Conservation (phyloP, 2,888 invertebrate species). For the Tetranychus truncatus region DNA sequence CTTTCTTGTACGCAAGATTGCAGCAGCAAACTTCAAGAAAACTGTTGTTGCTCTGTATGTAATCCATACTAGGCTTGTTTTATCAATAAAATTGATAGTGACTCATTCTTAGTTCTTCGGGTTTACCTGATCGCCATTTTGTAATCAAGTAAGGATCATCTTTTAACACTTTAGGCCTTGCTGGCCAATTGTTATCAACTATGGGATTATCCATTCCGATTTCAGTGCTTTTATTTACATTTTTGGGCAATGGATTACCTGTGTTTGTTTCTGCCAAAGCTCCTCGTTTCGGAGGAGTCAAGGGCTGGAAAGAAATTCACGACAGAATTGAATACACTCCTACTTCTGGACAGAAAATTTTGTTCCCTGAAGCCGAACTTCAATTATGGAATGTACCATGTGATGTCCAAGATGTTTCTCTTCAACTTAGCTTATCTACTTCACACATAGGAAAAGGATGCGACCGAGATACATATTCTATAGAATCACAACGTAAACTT, state of each 20-base stretch:
- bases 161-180: slow-evolving; percentile 1
- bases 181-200: background rate
- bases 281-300: background rate
- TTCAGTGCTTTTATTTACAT: background rate
- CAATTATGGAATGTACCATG: slow-evolving; percentile 41
- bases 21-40: no score
- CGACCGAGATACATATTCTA: slow-evolving; percentile 78
- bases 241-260: background rate
- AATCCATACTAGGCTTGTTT: no score
- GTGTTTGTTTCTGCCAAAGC: background rate
- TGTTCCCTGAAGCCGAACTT: slow-evolving; percentile 56
- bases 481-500: slow-evolving; percentile 61
- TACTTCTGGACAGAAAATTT: slow-evolving; percentile 54
- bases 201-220: background rate
- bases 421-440: slow-evolving; percentile 47
- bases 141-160: background rate
- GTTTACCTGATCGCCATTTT: no score
- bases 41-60: no score
- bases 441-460: slow-evolving; percentile 88
- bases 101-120: no score
- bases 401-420: slow-evolving; percentile 35
- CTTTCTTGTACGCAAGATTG: no score
- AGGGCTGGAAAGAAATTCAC: background rate
- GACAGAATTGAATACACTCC: slow-evolving; percentile 51
- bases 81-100: no score